Base-by-base conservation (phyloP, 53 echinoderm and acorn worm genomes). In the Holothuria scabra region DNA sequence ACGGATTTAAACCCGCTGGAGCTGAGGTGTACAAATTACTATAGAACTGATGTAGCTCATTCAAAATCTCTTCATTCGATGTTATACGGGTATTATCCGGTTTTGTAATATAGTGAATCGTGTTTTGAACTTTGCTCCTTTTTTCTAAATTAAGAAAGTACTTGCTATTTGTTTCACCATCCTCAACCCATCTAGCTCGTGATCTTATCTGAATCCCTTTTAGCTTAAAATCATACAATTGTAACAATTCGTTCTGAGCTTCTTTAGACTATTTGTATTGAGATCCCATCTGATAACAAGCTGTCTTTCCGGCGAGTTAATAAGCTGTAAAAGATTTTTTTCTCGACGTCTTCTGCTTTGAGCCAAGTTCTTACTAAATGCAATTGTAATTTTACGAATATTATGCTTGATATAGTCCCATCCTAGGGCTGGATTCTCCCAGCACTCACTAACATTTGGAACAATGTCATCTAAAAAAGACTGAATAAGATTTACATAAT, bases 241-340 rank as follows among this genome's bases (percentile, higher is more conserved):
- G 55, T 20, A 25, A 49, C 18, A 25, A 22, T 67, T 84, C 71
- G 69, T 84, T 22, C 49, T 68, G 67, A 21, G 84, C 84, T 69
- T 67, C 84, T 56, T 24, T 9, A 68, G 24, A 67, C 67, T 67
- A 32, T 67, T 22, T 67, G 8, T 11, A 67, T 7, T 5, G 4
- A 8, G 8, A 31, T 67, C 33, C 67, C 67, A 67, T 19, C 4
- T 32, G 8, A 5, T 67, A 32, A 67, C 11, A 29, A 67, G 33
- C 28, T 67, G 29, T 67, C 28, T 67, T 32, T 67, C 67, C 33
- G 28, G 25, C 22, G 28, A 8, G 16, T 67, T 67, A 19, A 67
- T 31, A 67, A 7, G 16, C 7, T 26, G 11, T 5, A 26, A 29
- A 3, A 67, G 33, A 67, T 67, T 67, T 16, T 4, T 67, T 32